Conservation (phyloP, 92 coral and sea anemone species). For the Porites lobata region DNA sequence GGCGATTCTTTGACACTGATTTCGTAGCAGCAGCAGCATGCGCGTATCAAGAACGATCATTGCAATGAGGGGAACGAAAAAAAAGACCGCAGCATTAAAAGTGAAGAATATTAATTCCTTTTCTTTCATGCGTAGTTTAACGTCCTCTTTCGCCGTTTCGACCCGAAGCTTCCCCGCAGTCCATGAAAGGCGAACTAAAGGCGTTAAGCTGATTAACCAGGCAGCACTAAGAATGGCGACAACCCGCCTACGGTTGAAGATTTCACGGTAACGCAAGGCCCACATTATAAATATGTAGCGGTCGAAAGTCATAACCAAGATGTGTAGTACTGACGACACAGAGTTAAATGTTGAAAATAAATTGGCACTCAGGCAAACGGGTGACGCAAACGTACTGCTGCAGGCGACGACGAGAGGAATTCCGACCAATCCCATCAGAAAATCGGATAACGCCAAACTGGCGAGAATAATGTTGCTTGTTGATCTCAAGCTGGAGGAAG, state of each 20-base stretch:
- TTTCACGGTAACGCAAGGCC: slow-evolving; percentile 38
- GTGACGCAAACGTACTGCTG: background rate
- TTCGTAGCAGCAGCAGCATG: slow-evolving; percentile 33
- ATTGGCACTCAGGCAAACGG: slow-evolving; percentile 6
- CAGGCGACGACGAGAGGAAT: slow-evolving; percentile 44
- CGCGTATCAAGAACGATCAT: slow-evolving; percentile 34
- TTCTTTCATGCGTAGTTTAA: background rate
- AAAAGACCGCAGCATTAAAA: slow-evolving; percentile 7
- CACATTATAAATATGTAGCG: slow-evolving; percentile 43
- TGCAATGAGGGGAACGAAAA: slow-evolving; percentile 7
- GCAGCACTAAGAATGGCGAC: background rate
- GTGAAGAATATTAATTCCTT: slow-evolving; percentile 9
- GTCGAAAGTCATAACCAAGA: slow-evolving; percentile 48
- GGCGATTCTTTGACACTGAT: slow-evolving; percentile 22
- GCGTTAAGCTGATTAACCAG: slow-evolving; percentile 14
- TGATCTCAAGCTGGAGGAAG: slow-evolving; percentile 6
- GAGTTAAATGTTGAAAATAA: slow-evolving; percentile 23
- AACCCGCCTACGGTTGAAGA: slow-evolving; percentile 11
- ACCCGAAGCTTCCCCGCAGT: background rate
- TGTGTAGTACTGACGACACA: slow-evolving; percentile 30
- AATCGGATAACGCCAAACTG: slow-evolving; percentile 52
- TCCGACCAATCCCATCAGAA: slow-evolving; percentile 39
- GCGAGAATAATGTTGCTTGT: slow-evolving; percentile 42
- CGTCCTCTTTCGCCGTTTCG: background rate
- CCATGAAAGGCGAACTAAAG: slow-evolving; percentile 35